phyloP scores from a whole-genome alignment of 2,797 vertebrate genomes.

The Danio jaintianensis region DNA sequence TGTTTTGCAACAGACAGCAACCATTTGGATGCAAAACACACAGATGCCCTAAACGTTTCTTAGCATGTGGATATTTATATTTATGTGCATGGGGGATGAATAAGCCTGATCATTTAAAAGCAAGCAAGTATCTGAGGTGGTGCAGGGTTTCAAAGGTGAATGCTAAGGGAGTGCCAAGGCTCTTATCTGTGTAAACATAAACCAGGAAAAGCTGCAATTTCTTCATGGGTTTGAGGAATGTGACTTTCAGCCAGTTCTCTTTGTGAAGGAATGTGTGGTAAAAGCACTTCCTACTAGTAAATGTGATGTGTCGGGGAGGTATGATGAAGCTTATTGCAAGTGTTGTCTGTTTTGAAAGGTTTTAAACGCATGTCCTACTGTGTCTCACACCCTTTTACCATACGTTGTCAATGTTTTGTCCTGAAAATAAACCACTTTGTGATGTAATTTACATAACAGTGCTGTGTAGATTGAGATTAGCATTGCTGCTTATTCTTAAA shows the following conservation, averaged over 20 bases:
- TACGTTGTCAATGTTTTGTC: neutral
- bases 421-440: slow-evolving; percentile 10
- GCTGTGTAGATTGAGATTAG: slow-evolving; percentile 54
- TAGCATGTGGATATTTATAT: neutral
- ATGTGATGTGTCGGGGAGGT: neutral
- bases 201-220: slow-evolving; percentile 34
- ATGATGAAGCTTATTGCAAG: neutral
- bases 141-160: slow-evolving; percentile 32
- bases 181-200: slow-evolving; percentile 51
- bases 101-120: neutral
- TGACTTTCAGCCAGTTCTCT: slow-evolving; percentile 48
- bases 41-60: neutral
- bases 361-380: neutral
- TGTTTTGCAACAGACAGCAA: neutral
- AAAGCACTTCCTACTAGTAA: slow-evolving; percentile 32
- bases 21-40: neutral
- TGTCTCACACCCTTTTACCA: neutral
- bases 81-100: neutral
- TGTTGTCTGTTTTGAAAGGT: slow-evolving; percentile 8
- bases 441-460: slow-evolving; percentile 61
- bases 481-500: slow-evolving; percentile 42
- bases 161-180: slow-evolving; percentile 39
- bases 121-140: slow-evolving; percentile 6
- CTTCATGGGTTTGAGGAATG: slow-evolving; percentile 56
- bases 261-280: slow-evolving; percentile 45